Percentiles rank a stretch among this genome's conserved stretches.
These are phyloP conservation scores for Lagria hirta DNA, from an alignment of 2,888 invertebrate genomes.

Conservation along the genomic window DNA sequence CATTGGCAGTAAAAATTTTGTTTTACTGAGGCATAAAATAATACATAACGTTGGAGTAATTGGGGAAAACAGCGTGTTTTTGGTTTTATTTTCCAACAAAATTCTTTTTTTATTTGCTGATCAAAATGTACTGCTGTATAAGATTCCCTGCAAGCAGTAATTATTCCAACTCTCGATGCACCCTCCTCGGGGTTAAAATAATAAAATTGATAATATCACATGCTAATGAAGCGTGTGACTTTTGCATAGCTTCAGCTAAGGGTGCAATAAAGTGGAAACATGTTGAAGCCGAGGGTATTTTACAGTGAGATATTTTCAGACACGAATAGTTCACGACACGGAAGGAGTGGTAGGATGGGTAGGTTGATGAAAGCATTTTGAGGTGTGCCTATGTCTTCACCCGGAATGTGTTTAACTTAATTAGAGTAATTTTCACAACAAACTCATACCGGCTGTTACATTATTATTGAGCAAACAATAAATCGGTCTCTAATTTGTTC, in stretches of 20 bases:
- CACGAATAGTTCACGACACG: conserved; percentile 31
- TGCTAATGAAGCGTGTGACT: conserved; percentile 28
- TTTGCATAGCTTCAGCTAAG: conserved; percentile 23
- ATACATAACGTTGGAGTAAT: too few species aligned
- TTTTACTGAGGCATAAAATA: too few species aligned
- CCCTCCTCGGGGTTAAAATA: too few species aligned
- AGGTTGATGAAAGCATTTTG: conserved; percentile 26
- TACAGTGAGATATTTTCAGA: conserved; percentile 22
- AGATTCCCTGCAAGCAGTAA: too few species aligned
- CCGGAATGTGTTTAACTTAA: conserved; percentile 25
- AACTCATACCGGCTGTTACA: conserved; percentile 15
- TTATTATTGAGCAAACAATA: conserved; percentile 10
- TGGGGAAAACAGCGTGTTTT: too few species aligned
- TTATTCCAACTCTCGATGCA: too few species aligned
- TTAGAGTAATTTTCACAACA: conserved; percentile 20
- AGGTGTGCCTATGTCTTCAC: conserved; percentile 24
- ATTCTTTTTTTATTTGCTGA: too few species aligned
- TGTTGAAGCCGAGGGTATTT: conserved; percentile 21
- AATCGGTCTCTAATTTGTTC: conserved; percentile 5
- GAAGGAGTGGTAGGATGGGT: too few species aligned
- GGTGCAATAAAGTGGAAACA: conserved; percentile 26
- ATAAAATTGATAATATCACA: conserved; percentile 22
- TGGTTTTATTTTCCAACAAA: too few species aligned
- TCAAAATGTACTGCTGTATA: too few species aligned
- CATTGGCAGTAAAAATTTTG: too few species aligned